Base-by-base conservation (phyloP, 2,113 vertebrate genomes). In the Rostratula benghalensis region DNA sequence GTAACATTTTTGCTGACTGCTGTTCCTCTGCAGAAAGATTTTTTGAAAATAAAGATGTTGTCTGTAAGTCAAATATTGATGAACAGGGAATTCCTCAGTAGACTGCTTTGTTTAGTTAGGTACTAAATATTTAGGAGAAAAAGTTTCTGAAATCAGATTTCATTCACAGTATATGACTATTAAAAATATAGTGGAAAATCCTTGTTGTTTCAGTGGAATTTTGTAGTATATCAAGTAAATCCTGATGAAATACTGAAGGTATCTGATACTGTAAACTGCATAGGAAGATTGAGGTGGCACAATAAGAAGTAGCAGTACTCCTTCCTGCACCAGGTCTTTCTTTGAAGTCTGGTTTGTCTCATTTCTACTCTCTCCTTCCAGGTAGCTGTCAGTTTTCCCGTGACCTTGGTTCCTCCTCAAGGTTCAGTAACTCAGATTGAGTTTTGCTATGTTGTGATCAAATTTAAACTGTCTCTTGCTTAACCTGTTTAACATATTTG, bases 91-190 rank as follows among this genome's bases (percentile, higher is more conserved):
- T 63, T 91, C 17, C 65, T 88, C 48, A 57, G 22, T 45, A 80
- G 87, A 83, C 24, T 65, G 21, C 27, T 87, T 93, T 65, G 27
- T 73, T 94, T 83, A 93, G 68, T 39, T 76, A 80, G 21, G 19
- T 89, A 35, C 64, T 76, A 90, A 88, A 91, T 93, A 90, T 94
- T 91, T 89, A 91, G 54, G 28, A 25, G 39, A 81, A 90, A 56
- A 68, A 43, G 27, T 61, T 78, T 90, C 50, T 81, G 65, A 87
- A 88, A 89, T 35, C 30, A 74, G 43, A n/a, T 71, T 89, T 84
- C 67, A 50, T 61, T 74, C 45, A 65, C 19, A 46, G 28, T 50
- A 25, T 56, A 28, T 12, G 22, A 15, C 53, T 65, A 7, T 79
- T 57, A 77, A 87, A 93, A 61, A 25, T 43, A 57, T 21, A 46